Conservation (phyloP, 2,113 vertebrate species). For the Apteryx owenii region DNA sequence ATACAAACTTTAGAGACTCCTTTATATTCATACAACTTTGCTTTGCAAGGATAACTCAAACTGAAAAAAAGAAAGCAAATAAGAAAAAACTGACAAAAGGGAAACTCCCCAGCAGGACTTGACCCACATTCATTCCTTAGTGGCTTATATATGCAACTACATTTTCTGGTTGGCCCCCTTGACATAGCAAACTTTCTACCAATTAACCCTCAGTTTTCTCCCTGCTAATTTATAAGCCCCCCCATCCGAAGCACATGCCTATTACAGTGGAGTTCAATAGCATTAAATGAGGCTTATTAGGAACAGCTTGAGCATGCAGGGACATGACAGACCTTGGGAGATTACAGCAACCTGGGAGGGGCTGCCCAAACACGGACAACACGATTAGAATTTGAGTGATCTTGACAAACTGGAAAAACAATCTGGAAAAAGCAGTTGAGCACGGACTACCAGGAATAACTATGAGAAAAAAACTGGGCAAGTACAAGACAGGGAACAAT, state of each 20-base stretch:
- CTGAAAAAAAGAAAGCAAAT: neutral
- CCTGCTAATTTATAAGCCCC: neutral
- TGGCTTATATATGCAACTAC: neutral
- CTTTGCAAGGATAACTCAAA: neutral
- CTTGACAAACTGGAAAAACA: conserved; percentile 50
- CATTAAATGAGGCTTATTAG: neutral
- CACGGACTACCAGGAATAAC: neutral
- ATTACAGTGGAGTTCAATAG: neutral
- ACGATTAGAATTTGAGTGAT: neutral
- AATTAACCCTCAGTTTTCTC: neutral
- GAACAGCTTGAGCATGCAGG: neutral
- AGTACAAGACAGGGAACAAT: neutral
- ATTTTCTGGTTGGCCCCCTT: neutral
- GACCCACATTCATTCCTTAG: neutral
- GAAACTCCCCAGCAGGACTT: neutral
- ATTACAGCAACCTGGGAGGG: conserved; percentile 26
- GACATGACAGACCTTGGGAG: conserved; percentile 1
- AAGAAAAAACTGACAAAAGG: neutral
- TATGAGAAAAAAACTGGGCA: neutral
- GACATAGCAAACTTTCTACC: neutral
- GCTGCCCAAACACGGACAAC: neutral
- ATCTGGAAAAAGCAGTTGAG: neutral
- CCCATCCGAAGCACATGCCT: neutral
- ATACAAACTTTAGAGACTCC: neutral
- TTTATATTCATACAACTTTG: fast-evolving